Evolutionary conservation across 2,888 invertebrate species (phyloP).

Genomic region (Strigamia crassipes): DNA sequence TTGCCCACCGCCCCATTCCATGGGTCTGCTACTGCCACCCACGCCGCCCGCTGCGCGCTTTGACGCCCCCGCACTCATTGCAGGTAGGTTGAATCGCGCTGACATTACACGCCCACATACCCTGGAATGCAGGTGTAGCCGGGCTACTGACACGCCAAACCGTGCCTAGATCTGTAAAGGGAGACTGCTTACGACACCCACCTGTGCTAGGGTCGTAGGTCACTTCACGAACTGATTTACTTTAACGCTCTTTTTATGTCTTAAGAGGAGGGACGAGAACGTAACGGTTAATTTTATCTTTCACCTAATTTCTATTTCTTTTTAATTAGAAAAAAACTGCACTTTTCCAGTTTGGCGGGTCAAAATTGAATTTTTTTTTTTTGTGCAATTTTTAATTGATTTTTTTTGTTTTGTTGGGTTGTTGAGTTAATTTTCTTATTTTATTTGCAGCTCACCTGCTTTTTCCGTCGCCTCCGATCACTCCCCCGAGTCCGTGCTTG

Average conservation of each 20-base stretch:
- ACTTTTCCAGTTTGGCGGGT: too few species aligned
- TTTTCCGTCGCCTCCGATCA: neutral
- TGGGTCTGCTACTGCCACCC: conserved; percentile 17
- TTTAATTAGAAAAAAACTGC: too few species aligned
- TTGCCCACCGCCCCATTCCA: neutral
- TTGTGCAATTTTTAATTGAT: too few species aligned
- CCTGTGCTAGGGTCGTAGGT: neutral
- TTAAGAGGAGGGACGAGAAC: neutral
- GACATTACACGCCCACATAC: neutral
- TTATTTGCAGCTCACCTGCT: neutral
- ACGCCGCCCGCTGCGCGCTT: neutral
- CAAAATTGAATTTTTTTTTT: neutral
- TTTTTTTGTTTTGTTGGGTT: neutral
- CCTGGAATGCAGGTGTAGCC: neutral
- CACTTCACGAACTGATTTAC: neutral
- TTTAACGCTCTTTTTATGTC: neutral
- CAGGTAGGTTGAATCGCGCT: neutral
- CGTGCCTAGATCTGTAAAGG: neutral
- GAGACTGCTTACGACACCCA: neutral
- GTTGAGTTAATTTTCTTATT: neutral
- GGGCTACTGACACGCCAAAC: neutral
- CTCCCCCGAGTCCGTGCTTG: neutral
- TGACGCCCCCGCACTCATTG: conserved; percentile 18
- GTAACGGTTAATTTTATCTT: neutral
- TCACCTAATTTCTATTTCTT: too few species aligned